Evolutionary conservation across 2,888 invertebrate genomes (phyloP).

Genomic region (Stenodera caucasica): DNA sequence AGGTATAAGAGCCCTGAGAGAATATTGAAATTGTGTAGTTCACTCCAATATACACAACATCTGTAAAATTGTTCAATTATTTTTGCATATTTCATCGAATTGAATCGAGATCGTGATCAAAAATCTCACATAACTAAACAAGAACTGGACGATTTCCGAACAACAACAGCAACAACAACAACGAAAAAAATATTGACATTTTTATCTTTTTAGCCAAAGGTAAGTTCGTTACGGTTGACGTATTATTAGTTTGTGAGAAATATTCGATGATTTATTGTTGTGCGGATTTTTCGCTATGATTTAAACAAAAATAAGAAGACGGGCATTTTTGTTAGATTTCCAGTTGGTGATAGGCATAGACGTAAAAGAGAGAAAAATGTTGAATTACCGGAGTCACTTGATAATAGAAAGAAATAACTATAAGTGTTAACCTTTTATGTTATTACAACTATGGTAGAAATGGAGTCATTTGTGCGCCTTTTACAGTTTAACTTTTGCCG

Average conservation of each 20-base stretch:
- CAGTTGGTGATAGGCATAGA: not conserved
- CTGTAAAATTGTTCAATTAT: slow-evolving; percentile 10
- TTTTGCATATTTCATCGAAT: slow-evolving; percentile 12
- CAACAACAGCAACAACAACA: not conserved
- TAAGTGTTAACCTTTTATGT: slow-evolving; percentile 6
- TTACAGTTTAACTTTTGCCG: not conserved
- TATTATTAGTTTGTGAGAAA: not conserved
- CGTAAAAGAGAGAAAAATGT: not conserved
- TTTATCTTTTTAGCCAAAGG: slow-evolving; percentile 5
- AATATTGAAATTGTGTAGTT: slow-evolving; percentile 11
- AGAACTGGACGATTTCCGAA: not conserved
- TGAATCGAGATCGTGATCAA: slow-evolving; percentile 12
- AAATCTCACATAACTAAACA: slow-evolving; percentile 7
- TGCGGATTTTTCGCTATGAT: no score
- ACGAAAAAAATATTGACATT: not conserved
- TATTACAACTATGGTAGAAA: slow-evolving; percentile 5
- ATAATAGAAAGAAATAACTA: slow-evolving; percentile 1
- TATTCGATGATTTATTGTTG: not conserved
- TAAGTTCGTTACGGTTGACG: not conserved
- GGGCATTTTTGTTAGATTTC: no score
- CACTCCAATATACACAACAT: not conserved
- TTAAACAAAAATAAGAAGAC: no score
- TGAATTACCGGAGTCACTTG: not conserved
- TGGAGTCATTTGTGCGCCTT: slow-evolving; percentile 10
- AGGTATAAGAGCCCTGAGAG: not conserved